Evolutionary conservation across 2,113 vertebrate species (phyloP).

Genomic region (Xerus inauris): DNA sequence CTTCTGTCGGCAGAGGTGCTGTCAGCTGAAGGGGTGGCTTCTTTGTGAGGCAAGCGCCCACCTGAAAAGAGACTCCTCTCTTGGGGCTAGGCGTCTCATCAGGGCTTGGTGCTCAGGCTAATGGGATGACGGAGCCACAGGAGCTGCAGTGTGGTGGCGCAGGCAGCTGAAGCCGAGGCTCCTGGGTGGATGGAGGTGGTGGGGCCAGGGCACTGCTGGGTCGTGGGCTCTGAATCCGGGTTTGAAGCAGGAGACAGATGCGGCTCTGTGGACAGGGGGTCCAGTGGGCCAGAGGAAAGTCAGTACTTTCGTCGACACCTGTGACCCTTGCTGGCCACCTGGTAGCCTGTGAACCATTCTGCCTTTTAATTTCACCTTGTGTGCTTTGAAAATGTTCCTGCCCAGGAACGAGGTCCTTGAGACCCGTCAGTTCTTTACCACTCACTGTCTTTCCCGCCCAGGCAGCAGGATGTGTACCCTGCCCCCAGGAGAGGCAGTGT

Average conservation of each 20-base stretch:
- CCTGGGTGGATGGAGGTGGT: rapidly evolving
- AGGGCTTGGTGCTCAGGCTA: background rate
- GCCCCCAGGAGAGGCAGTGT: background rate
- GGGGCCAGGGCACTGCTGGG: rapidly evolving
- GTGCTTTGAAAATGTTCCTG: background rate
- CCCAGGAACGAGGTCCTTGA: background rate
- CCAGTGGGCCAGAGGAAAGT: rapidly evolving
- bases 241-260: background rate
- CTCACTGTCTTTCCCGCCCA: background rate
- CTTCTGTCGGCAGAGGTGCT: background rate
- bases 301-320: no score
- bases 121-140: background rate
- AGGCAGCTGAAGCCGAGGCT: background rate
- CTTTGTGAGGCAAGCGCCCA: background rate
- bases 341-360: background rate
- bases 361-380: background rate
- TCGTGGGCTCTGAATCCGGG: background rate
- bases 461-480: background rate
- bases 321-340: background rate
- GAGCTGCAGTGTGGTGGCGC: background rate
- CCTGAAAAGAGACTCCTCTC: background rate
- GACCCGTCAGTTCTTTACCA: background rate
- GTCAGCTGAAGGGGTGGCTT: background rate
- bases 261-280: rapidly evolving
- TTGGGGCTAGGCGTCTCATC: background rate